Evolutionary conservation across 2,113 vertebrate species (phyloP).

Genomic region (Pelvicachromis taeniatus): DNA sequence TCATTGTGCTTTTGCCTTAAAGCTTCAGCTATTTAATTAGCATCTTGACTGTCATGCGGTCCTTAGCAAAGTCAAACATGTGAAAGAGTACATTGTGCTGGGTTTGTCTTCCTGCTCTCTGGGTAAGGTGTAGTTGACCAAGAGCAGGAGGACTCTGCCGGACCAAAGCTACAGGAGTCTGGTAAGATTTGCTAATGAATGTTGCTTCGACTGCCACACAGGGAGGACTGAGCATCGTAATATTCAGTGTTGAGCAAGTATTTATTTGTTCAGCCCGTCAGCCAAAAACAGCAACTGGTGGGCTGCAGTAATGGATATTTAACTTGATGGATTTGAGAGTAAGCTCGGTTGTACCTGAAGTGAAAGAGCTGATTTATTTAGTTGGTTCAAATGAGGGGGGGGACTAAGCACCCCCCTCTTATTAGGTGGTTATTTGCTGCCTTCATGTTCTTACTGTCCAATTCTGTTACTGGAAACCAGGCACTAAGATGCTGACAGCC

Average conservation of each 20-base stretch:
- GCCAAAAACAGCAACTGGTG: constrained; percentile 16
- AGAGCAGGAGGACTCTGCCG: constrained; percentile 22
- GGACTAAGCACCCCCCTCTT: neutral
- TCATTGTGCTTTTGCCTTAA: neutral
- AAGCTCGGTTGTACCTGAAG: neutral
- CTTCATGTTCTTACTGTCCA: neutral
- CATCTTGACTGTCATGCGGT: neutral
- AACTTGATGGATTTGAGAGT: neutral
- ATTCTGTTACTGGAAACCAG: neutral
- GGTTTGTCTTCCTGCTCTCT: constrained; percentile 14
- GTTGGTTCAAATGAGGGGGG: neutral
- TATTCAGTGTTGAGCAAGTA: constrained; percentile 14
- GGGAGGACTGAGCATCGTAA: neutral
- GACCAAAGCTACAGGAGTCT: constrained; percentile 32
- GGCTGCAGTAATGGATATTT: neutral
- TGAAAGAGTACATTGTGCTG: neutral
- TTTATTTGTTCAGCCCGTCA: constrained; percentile 13
- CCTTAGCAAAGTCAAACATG: neutral
- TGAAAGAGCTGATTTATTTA: neutral
- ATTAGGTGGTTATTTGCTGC: constrained; percentile 9
- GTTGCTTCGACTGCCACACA: constrained; percentile 15
- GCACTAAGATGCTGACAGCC: neutral
- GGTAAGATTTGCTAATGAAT: constrained; percentile 40
- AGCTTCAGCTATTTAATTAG: neutral
- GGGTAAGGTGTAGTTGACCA: constrained; percentile 19